Evolutionary conservation across 2,888 invertebrate species (phyloP).

Genomic region (Drosophila trichaetosa): DNA sequence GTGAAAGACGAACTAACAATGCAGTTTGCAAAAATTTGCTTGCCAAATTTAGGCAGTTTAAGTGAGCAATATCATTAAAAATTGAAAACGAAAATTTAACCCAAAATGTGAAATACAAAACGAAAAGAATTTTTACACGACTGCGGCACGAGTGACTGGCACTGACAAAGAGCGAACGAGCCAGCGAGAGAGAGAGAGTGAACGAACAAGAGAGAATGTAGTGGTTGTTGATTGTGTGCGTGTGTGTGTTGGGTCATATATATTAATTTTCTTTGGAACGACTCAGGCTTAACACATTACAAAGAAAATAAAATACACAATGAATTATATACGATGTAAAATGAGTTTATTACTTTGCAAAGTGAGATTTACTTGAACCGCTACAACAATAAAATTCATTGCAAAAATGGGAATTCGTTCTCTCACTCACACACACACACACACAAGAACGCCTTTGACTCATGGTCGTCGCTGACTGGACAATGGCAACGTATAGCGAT

Average conservation of each 20-base stretch:
- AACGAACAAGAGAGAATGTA: constrained; percentile 43
- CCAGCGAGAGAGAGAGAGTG: constrained; percentile 22
- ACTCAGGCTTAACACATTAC: constrained; percentile 44
- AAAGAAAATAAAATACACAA: constrained; percentile 32
- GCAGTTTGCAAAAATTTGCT: constrained; percentile 34
- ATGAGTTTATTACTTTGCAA: constrained; percentile 41
- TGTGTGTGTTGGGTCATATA: constrained; percentile 51
- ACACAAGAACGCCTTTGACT: constrained; percentile 42
- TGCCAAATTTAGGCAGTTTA: constrained; percentile 46
- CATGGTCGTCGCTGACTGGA: constrained; percentile 57
- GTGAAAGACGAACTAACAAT: constrained; percentile 44
- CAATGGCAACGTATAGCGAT: constrained; percentile 47
- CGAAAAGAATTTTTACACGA: constrained; percentile 67
- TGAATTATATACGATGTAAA: constrained; percentile 35
- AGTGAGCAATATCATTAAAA: constrained; percentile 53
- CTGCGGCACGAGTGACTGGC: constrained; percentile 61
- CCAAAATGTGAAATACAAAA: constrained; percentile 62
- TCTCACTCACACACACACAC: constrained; percentile 12
- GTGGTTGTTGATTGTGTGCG: constrained; percentile 59
- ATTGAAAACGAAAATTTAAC: constrained; percentile 53
- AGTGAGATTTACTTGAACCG: constrained; percentile 3
- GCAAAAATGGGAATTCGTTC: constrained; percentile 33
- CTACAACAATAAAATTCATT: constrained; percentile 45
- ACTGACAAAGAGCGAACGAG: constrained; percentile 35
- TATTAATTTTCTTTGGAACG: constrained; percentile 26